A percentile compares a stretch with the other conserved stretches of the same genome.
phyloP scores from a whole-genome alignment of 1,140 invertebrate genomes.

The Drosophila ananassae region DNA sequence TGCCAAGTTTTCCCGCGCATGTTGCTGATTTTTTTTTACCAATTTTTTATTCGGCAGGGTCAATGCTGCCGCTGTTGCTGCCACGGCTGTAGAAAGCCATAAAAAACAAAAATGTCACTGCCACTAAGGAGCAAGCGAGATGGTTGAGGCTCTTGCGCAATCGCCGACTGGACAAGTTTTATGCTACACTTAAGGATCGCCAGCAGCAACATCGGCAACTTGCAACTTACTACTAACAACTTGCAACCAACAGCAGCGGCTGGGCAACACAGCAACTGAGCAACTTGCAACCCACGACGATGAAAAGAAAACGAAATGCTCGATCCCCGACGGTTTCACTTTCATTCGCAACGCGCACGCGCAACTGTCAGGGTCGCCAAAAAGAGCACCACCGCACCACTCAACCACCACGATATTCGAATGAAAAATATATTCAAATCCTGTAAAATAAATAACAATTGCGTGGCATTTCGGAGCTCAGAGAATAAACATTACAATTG shows the following conservation, averaged over 20 bases:
- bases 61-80: slow-evolving; percentile 57
- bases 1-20: slow-evolving; percentile 66
- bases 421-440: background rate
- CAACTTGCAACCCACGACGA: slow-evolving; percentile 39
- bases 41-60: slow-evolving; percentile 61
- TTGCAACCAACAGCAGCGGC: slow-evolving; percentile 15
- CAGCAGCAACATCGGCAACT: slow-evolving; percentile 20
- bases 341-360: slow-evolving; percentile 81
- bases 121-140: slow-evolving; percentile 22
- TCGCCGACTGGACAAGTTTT: slow-evolving; percentile 71
- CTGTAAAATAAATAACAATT: background rate
- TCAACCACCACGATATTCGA: slow-evolving; percentile 3
- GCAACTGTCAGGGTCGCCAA: slow-evolving; percentile 68
- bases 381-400: slow-evolving; percentile 27
- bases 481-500: slow-evolving; percentile 28
- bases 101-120: slow-evolving; percentile 65
- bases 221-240: slow-evolving; percentile 4
- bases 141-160: slow-evolving; percentile 57
- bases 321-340: slow-evolving; percentile 76
- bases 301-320: slow-evolving; percentile 81
- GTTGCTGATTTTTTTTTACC: slow-evolving; percentile 10
- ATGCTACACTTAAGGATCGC: slow-evolving; percentile 78
- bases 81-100: slow-evolving; percentile 62
- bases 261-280: slow-evolving; percentile 2
- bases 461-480: slow-evolving; percentile 21